These are phyloP conservation scores for Eupithecia pulchellata DNA, from an alignment of 2,888 invertebrate genomes.

Conservation along the genomic window DNA sequence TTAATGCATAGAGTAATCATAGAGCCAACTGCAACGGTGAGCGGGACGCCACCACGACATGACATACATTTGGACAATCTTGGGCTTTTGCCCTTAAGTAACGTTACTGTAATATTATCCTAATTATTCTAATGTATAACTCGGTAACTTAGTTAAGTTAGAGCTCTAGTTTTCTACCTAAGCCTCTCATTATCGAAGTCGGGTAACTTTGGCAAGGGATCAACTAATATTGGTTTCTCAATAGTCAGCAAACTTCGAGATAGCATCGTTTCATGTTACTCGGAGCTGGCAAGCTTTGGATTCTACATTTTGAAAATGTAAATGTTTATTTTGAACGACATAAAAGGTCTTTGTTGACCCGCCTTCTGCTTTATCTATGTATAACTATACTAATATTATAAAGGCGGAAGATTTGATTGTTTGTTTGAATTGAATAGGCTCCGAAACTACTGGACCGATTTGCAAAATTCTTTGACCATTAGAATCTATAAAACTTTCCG, in stretches of 20 bases:
- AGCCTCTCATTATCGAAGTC: constrained; percentile 33
- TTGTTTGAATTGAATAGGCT: too few relatives aligned
- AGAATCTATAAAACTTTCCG: too few relatives aligned
- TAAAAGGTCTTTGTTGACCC: too few relatives aligned
- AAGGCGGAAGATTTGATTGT: too few relatives aligned
- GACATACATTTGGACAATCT: background rate
- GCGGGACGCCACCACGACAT: too few relatives aligned
- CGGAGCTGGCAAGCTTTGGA: constrained; percentile 37
- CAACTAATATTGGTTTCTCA: constrained; percentile 39
- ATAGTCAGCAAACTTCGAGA: constrained; percentile 46
- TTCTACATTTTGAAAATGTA: constrained; percentile 14
- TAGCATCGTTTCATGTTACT: constrained; percentile 39
- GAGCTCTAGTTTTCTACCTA: constrained; percentile 30
- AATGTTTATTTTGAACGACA: background rate
- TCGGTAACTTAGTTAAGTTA: constrained; percentile 21
- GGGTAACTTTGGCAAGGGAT: constrained; percentile 26
- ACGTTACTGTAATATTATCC: background rate
- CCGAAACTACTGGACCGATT: too few relatives aligned
- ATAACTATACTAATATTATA: too few relatives aligned
- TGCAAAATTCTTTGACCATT: too few relatives aligned
- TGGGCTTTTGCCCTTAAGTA: background rate
- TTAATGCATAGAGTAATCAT: too few relatives aligned
- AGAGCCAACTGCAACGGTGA: too few relatives aligned
- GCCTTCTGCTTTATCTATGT: too few relatives aligned
- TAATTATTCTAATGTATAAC: background rate